Conservation (phyloP, 2,888 invertebrate species). For the Dorcus hopei region DNA sequence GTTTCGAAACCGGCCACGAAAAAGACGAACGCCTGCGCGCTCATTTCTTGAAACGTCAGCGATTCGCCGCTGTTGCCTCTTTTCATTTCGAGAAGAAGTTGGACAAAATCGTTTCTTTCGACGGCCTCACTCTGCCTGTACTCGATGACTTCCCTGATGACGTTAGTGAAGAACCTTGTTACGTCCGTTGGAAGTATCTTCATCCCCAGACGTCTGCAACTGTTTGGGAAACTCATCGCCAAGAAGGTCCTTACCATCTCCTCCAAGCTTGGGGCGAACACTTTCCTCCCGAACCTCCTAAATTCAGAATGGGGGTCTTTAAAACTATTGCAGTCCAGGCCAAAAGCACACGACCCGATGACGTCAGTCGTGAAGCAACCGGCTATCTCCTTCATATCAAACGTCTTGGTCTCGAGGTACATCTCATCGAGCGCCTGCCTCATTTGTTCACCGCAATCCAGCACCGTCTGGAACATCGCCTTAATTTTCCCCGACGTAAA, state of each 20-base stretch:
- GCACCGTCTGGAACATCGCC: constrained; percentile 7
- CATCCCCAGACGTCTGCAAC: constrained; percentile 21
- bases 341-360: constrained; percentile 9
- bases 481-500: constrained; percentile 24
- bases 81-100: constrained; percentile 3
- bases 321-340: constrained; percentile 6
- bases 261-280: background rate
- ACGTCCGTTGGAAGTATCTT: constrained; percentile 24
- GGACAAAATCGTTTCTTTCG: constrained; percentile 38
- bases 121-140: constrained; percentile 20
- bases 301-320: constrained; percentile 4
- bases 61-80: background rate
- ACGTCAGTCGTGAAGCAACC: constrained; percentile 6
- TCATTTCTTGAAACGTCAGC: constrained; percentile 21
- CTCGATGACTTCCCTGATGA: constrained; percentile 32
- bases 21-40: constrained; percentile 45
- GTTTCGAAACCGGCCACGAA: constrained; percentile 51
- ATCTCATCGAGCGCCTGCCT: background rate
- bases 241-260: constrained; percentile 4
- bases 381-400: constrained; percentile 4
- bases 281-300: background rate
- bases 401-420: background rate
- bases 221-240: constrained; percentile 20
- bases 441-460: constrained; percentile 4
- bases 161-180: constrained; percentile 32